Evolutionary conservation across 1,140 invertebrate genomes (phyloP), one percentile per base, ranked within the genome.

Genomic region (Streblospio benedicti): DNA sequence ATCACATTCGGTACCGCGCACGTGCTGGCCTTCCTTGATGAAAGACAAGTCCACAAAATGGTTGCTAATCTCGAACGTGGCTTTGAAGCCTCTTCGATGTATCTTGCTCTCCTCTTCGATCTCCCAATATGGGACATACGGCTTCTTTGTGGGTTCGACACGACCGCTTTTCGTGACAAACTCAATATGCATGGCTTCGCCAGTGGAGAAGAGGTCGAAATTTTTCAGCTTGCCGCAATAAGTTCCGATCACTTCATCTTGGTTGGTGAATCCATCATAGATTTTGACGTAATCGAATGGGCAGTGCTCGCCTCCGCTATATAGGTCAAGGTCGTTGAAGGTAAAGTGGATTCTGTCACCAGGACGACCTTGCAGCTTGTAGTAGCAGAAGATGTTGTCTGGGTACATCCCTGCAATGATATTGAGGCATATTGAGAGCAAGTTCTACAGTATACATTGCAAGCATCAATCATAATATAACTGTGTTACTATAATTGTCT

Each of bases 361-460:
- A 27, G 83, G 82, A 68, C 84, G 83, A n/a, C 96, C 96, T 66
- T 90, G 84, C 78, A 99, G 93, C 77, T 90, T 86, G 81, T 97
- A 97, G 76, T 84, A 87, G 82, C 94, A 98, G 65, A 83, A 83
- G 62, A 96, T 83, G 78, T 93, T 89, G 79, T 97, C 97, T 59
- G 96, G 95, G 81, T 99, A 99, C 64, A 92, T 88, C 66, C 96
- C 97, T n/a, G n/a, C n/a, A n/a, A n/a, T n/a, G n/a, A n/a, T n/a
- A n/a, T n/a, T n/a, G n/a, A n/a, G n/a, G n/a, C n/a, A n/a, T n/a
- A n/a, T n/a, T n/a, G n/a, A n/a, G n/a, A n/a, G n/a, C n/a, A n/a
- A n/a, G n/a, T n/a, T n/a, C n/a, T n/a, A n/a, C n/a, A n/a, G n/a
- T n/a, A n/a, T n/a, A n/a, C n/a, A n/a, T n/a, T n/a, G n/a, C n/a